Percentiles rank a stretch among this genome's conserved stretches.
Evolutionary conservation across 2,888 invertebrate species (phyloP).

Genomic region (Orchestes rusci): DNA sequence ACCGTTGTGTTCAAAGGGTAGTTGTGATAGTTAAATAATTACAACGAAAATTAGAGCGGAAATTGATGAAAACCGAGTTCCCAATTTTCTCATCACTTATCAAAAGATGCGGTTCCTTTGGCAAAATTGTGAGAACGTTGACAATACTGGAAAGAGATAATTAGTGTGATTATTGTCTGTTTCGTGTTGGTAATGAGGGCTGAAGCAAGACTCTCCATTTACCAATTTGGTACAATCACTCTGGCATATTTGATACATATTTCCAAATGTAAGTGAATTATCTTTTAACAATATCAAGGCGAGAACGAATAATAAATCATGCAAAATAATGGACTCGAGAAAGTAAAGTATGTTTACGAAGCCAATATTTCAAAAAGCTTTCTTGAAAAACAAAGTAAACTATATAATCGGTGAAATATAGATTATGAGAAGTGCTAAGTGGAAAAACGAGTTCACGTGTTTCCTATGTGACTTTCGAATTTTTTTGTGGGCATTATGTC

Average conservation of each 20-base stretch:
- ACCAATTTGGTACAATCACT: no score
- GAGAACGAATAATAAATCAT: not conserved
- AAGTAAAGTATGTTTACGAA: constrained; percentile 5
- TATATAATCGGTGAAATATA: constrained; percentile 5
- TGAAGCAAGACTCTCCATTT: no score
- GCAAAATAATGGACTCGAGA: not conserved
- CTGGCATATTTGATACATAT: no score
- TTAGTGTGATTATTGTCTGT: no score
- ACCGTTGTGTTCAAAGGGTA: constrained; percentile 6
- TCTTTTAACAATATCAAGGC: constrained; percentile 1
- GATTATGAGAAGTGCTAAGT: constrained; percentile 1
- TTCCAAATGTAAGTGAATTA: no score
- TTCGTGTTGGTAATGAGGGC: no score
- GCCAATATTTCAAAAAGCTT: not conserved
- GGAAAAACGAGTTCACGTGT: no score
- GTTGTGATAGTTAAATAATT: constrained; percentile 15
- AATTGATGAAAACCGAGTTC: constrained; percentile 15
- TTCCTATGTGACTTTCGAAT: no score
- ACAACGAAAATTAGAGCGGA: constrained; percentile 11
- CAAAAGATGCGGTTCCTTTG: constrained; percentile 11
- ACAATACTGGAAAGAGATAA: no score
- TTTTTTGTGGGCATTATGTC: no score
- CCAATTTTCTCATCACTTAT: constrained; percentile 11
- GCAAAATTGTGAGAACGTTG: no score
- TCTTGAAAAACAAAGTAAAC: constrained; percentile 5